Percentiles rank a stretch among this genome's conserved stretches.
Evolutionary conservation across 64 coral and sea anemone genomes (phyloP).

Genomic region (Porites australiensis): DNA sequence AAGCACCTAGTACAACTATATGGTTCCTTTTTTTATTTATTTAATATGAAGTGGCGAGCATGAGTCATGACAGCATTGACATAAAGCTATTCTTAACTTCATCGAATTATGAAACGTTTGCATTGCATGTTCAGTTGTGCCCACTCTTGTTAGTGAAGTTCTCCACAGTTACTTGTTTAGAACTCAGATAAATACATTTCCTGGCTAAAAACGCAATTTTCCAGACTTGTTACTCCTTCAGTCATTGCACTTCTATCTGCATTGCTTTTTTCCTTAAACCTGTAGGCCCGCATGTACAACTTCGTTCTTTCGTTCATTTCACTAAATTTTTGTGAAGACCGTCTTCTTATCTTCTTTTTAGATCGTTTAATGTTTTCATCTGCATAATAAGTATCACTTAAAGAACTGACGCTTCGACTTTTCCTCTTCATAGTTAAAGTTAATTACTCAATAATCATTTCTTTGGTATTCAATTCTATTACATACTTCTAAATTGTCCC

Average conservation of each 20-base stretch:
- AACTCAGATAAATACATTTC: constrained; percentile 38
- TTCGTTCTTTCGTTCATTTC: background rate
- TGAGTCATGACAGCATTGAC: constrained; percentile 52
- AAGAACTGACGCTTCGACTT: background rate
- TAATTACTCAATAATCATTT: background rate
- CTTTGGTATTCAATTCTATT: background rate
- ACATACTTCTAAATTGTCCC: background rate
- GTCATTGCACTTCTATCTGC: too few species aligned
- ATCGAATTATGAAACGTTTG: constrained; percentile 75
- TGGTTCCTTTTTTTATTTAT: background rate
- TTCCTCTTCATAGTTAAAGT: background rate
- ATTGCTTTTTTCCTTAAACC: background rate
- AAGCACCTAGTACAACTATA: constrained; percentile 73
- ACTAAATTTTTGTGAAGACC: background rate
- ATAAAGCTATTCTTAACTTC: constrained; percentile 43
- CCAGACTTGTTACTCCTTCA: background rate
- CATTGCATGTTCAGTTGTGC: constrained; percentile 48
- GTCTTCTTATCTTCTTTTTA: background rate
- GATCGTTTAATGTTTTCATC: background rate
- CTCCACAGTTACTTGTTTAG: constrained; percentile 32
- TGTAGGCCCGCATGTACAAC: background rate
- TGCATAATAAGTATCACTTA: background rate
- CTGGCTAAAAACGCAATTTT: background rate
- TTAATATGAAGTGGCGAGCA: constrained; percentile 54
- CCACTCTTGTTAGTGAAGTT: constrained; percentile 57